Percentiles rank a stretch among this genome's conserved stretches.
Conservation (phyloP, 2,113 vertebrate genomes). For the Burhinus bistriatus region DNA sequence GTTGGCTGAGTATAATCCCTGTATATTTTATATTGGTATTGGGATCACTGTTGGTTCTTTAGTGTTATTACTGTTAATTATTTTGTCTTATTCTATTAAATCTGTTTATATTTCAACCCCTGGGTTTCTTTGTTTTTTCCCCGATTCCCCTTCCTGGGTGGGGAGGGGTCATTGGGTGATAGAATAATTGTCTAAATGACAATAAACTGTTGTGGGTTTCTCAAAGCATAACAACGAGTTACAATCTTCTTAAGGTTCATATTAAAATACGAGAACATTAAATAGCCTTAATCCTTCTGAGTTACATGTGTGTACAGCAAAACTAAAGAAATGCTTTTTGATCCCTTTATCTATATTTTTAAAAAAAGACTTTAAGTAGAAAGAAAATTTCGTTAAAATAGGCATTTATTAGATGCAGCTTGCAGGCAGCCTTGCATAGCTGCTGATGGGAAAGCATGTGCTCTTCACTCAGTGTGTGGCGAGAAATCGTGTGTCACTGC, state of each 20-base stretch:
- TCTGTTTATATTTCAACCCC: too few species aligned
- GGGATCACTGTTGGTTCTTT: too few species aligned
- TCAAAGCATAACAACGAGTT: too few species aligned
- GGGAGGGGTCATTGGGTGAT: too few species aligned
- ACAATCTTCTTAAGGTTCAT: not conserved
- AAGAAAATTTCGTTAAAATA: not conserved
- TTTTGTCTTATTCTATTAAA: too few species aligned
- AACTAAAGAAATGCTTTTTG: not conserved
- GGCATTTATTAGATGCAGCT: not conserved
- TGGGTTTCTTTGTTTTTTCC: too few species aligned
- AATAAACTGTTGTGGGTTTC: too few species aligned
- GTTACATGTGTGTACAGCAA: not conserved
- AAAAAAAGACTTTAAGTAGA: not conserved
- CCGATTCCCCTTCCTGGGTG: too few species aligned
- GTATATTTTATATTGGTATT: too few species aligned
- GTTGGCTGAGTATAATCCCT: too few species aligned
- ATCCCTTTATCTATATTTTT: not conserved
- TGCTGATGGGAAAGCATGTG: not conserved
- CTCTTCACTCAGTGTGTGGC: not conserved
- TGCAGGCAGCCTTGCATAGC: not conserved
- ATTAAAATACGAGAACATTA: not conserved
- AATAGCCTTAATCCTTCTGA: not conserved
- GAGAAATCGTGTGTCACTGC: not conserved
- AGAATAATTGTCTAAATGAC: too few species aligned
- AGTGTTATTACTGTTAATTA: too few species aligned